Conservation (phyloP, 1,140 invertebrate species). For the Agrilus planipennis region DNA sequence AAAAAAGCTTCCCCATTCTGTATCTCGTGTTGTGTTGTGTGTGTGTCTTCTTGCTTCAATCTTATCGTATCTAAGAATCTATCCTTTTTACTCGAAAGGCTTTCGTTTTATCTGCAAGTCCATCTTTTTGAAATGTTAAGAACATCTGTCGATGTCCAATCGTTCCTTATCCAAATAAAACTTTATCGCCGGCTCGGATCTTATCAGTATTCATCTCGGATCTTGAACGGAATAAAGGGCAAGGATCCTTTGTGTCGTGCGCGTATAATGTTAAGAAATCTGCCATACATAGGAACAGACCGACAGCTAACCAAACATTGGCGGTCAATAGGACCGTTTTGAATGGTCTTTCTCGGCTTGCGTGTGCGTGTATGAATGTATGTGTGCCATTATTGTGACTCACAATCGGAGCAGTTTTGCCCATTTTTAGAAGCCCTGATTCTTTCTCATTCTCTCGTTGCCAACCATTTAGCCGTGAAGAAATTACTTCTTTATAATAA, state of each 20-base stretch:
- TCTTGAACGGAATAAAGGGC: conserved; percentile 14
- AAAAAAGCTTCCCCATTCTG: too few relatives aligned
- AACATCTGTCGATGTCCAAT: conserved; percentile 23
- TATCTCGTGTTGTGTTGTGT: too few relatives aligned
- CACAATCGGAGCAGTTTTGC: conserved; percentile 30
- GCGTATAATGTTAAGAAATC: conserved; percentile 16
- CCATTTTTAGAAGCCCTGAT: conserved; percentile 9
- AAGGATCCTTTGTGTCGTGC: too few relatives aligned
- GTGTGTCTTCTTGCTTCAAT: too few relatives aligned
- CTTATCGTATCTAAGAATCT: too few relatives aligned
- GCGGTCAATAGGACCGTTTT: conserved; percentile 26
- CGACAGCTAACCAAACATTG: conserved; percentile 32
- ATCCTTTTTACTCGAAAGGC: too few relatives aligned
- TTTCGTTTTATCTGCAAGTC: too few relatives aligned
- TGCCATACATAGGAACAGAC: conserved; percentile 16
- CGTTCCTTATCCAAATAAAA: conserved; percentile 22
- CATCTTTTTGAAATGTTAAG: conserved; percentile 1
- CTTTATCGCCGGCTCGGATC: conserved; percentile 15
- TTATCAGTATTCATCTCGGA: conserved; percentile 27
- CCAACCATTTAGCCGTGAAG: conserved; percentile 30
- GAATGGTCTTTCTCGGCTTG: too few relatives aligned
- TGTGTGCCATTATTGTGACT: too few relatives aligned
- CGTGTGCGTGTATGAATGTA: conserved; percentile 23
- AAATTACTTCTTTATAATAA: conserved; percentile 33
- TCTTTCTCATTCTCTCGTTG: conserved; percentile 23